Percentiles rank a stretch among this genome's conserved stretches.
Conservation (phyloP, 2,888 invertebrate genomes). For the Zygothrica quintamaculata region DNA sequence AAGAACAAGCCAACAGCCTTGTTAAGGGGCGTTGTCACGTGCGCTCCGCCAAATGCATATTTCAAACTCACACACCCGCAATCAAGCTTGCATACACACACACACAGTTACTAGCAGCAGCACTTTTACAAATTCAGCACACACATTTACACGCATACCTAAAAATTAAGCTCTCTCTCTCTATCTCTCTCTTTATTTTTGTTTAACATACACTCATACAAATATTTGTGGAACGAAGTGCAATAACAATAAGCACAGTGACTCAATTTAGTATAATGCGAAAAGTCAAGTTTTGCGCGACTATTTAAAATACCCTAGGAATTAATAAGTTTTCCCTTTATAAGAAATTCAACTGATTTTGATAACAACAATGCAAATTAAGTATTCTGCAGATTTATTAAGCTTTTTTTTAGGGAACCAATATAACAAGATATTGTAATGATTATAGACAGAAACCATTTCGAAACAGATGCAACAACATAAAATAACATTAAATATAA, state of each 20-base stretch:
- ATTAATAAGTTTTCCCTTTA: no score
- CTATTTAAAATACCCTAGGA: slow-evolving; percentile 16
- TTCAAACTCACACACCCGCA: slow-evolving; percentile 19
- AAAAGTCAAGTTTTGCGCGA: neutral
- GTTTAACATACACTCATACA: slow-evolving; percentile 6
- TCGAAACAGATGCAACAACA: no score
- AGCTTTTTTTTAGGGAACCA: no score
- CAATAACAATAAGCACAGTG: slow-evolving; percentile 58
- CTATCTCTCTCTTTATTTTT: neutral
- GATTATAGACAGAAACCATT: no score
- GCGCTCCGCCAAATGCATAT: slow-evolving; percentile 49
- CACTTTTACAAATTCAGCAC: neutral
- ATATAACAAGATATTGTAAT: no score
- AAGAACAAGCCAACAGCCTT: slow-evolving; percentile 20
- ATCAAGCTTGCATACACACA: slow-evolving; percentile 3
- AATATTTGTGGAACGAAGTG: slow-evolving; percentile 48
- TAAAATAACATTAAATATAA: no score
- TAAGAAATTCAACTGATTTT: no score
- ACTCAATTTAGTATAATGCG: slow-evolving; percentile 26
- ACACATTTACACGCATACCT: slow-evolving; percentile 1
- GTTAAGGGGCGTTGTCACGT: slow-evolving; percentile 66
- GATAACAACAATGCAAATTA: no score
- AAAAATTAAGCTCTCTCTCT: slow-evolving; percentile 4
- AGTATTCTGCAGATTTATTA: no score
- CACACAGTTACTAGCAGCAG: slow-evolving; percentile 1